These are phyloP conservation scores for Penaeus chinensis DNA, from an alignment of 1,140 invertebrate genomes.

Conservation along the genomic window DNA sequence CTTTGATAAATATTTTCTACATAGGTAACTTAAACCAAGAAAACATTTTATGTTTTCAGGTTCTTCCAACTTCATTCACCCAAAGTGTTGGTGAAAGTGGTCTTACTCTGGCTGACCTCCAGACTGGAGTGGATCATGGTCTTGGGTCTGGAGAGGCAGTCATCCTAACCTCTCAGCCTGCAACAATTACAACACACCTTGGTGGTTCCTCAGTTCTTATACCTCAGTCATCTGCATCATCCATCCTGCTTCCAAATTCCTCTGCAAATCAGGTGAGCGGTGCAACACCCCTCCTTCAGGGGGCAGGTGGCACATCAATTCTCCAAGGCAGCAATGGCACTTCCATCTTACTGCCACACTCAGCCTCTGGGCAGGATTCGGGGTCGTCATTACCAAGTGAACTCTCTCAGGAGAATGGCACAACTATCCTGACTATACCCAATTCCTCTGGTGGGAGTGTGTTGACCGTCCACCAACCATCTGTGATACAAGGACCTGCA, in stretches of 20 bases:
- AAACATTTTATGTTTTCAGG: slow-evolving; percentile 17
- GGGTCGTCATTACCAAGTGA: slow-evolving; percentile 28
- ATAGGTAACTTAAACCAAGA: no score
- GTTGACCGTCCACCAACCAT: slow-evolving; percentile 48
- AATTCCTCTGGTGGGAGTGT: slow-evolving; percentile 31
- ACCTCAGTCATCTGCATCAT: slow-evolving; percentile 40
- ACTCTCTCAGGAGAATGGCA: slow-evolving; percentile 16
- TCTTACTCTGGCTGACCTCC: slow-evolving; percentile 49
- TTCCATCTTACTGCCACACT: slow-evolving; percentile 23
- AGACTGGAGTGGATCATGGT: slow-evolving; percentile 32
- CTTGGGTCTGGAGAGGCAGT: slow-evolving; percentile 37
- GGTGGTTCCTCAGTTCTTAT: slow-evolving; percentile 38
- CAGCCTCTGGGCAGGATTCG: slow-evolving; percentile 17
- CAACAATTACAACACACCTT: slow-evolving; percentile 40
- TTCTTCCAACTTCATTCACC: slow-evolving; percentile 39
- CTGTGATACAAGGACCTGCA: slow-evolving; percentile 50
- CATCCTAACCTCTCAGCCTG: slow-evolving; percentile 37
- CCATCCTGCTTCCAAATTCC: slow-evolving; percentile 47
- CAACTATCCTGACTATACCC: slow-evolving; percentile 35
- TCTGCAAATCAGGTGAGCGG: slow-evolving; percentile 14
- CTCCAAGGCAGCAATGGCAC: slow-evolving; percentile 41
- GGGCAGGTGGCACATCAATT: slow-evolving; percentile 17
- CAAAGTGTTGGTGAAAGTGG: slow-evolving; percentile 35
- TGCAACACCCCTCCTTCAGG: slow-evolving; percentile 36
- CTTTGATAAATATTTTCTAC: no score